A percentile compares a stretch with the other conserved stretches of the same genome.
These are phyloP conservation scores for Esox masquinongy DNA, from an alignment of 2,797 vertebrate species.

Conservation along the genomic window DNA sequence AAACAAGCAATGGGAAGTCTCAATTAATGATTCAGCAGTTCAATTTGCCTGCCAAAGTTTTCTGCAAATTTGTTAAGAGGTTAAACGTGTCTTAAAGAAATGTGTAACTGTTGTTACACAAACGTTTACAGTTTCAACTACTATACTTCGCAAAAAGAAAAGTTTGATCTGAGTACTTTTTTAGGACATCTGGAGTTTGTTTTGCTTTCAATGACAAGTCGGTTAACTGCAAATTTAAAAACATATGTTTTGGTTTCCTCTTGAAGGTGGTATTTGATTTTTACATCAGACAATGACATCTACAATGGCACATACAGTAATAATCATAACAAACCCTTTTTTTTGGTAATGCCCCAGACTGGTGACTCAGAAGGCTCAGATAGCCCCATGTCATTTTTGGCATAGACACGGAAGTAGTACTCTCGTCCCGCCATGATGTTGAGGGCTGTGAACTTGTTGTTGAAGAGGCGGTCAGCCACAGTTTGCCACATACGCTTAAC, in stretches of 20 bases:
- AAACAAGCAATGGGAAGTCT: neutral
- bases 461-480: constrained; percentile 81
- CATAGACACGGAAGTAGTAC: constrained; percentile 85
- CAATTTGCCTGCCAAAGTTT: neutral
- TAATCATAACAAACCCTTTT: constrained; percentile 68
- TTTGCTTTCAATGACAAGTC: neutral
- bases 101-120: neutral
- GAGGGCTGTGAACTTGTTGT: constrained; percentile 83
- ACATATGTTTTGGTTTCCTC: neutral
- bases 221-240: neutral
- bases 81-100: neutral
- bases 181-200: neutral
- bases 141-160: neutral
- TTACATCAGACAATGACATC: neutral
- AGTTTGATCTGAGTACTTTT: neutral
- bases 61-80: no score
- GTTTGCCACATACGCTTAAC: constrained; percentile 75
- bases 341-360: constrained; percentile 75
- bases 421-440: constrained; percentile 80
- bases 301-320: neutral
- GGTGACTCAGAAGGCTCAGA: constrained; percentile 81
- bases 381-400: constrained; percentile 83
- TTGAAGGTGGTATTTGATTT: neutral
- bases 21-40: neutral
- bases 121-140: no score